Percentiles rank a stretch among this genome's conserved stretches.
Conservation (phyloP, 2,113 vertebrate species). For the Stegostoma tigrinum region DNA sequence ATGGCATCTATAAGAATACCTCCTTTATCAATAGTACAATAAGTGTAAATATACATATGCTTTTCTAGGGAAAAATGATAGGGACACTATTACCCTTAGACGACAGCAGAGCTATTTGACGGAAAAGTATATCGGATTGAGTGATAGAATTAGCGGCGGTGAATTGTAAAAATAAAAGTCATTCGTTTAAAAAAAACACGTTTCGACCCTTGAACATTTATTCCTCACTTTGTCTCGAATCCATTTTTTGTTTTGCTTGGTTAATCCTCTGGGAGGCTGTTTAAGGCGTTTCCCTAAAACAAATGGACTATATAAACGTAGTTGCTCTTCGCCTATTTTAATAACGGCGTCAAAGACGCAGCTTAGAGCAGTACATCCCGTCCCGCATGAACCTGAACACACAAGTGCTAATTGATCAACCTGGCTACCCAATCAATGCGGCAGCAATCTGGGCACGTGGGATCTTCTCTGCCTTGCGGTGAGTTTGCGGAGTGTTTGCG, state of each 20-base stretch:
- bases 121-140: no score
- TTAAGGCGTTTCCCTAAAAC: background rate
- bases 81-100: no score
- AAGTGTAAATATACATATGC: no score
- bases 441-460: background rate
- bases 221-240: background rate
- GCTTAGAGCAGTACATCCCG: background rate
- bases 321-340: background rate
- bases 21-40: no score
- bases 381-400: background rate
- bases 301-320: background rate
- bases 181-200: background rate
- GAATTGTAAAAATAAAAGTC: no score
- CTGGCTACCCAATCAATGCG: background rate
- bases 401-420: background rate
- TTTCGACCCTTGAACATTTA: background rate
- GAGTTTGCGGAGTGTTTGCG: no score
- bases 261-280: background rate
- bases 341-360: background rate
- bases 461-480: background rate
- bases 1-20: no score
- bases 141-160: no score
- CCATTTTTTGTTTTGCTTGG: background rate
- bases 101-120: no score
- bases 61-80: no score